phyloP scores from a whole-genome alignment of 2,113 vertebrate species.

The Amazona guildingii region DNA sequence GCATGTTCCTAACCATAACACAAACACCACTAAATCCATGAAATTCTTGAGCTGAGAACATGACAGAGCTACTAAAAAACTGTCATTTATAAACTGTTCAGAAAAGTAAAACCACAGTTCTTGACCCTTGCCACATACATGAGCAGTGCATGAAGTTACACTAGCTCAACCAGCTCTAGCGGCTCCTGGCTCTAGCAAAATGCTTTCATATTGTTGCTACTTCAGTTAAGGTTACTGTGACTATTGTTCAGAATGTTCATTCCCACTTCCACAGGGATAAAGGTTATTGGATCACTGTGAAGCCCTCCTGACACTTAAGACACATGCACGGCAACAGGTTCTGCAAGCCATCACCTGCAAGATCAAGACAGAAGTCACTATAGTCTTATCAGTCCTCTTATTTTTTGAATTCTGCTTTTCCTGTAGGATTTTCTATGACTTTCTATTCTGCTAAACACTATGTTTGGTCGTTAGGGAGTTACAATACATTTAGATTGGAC shows the following conservation, averaged over 20 bases:
- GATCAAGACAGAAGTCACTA: background rate
- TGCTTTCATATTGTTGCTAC: background rate
- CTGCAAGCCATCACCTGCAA: background rate
- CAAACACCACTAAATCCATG: background rate
- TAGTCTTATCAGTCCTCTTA: background rate
- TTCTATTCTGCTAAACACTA: background rate
- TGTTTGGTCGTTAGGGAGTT: background rate
- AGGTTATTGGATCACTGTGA: background rate
- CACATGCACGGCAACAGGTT: rapidly evolving
- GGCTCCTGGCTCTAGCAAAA: background rate
- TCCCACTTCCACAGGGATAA: background rate
- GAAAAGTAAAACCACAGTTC: background rate
- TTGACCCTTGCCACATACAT: background rate
- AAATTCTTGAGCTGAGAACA: background rate
- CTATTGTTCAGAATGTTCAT: background rate
- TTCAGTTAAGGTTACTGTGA: background rate
- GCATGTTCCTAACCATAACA: background rate
- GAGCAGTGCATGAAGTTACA: background rate
- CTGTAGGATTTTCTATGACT: background rate
- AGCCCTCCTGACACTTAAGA: background rate
- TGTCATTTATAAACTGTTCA: background rate
- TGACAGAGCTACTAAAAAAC: rapidly evolving
- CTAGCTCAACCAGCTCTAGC: background rate
- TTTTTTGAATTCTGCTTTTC: background rate
- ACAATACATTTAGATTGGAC: background rate